Evolutionary conservation across 2,113 vertebrate genomes (phyloP), one percentile per base, ranked within the genome.

Genomic region (Oceanodroma tethys): DNA sequence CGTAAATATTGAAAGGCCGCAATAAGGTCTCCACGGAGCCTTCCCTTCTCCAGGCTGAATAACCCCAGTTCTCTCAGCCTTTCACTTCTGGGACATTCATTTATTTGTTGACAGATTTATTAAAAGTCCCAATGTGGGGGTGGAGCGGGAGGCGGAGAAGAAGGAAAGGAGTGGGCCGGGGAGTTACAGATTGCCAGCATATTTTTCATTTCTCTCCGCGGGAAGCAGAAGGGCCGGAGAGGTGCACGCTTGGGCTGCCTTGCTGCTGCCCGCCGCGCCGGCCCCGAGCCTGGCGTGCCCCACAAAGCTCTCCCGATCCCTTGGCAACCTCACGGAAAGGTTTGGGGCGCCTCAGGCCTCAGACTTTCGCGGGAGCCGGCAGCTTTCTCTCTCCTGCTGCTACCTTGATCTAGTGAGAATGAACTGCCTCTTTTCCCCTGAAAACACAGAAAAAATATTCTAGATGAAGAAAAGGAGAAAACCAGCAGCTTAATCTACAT

Each of bases 1-100:
- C 14, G 15, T 7, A 17, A 53, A 16, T 2, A 16, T 0, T 14
- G n/a, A 5, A 34, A 83, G 43, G 55, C 3, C 8, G 5, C 22
- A 22, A 7, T 13, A 22, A 58, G 13, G 5, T 58, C 16, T 68
- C 34, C 48, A 34, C 3, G 8, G 11, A 63, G 60, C 55, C 40
- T 9, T 15, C n/a, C 27, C 11, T 36, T 10, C 58, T 25, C 4
- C 9, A 43, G 63, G 34, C 23, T 59, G 86, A 63, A 18, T 30
- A 63, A 4, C 1, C 34, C 55, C 55, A 43, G 40, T 76, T 86
- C 67, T 13, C 67, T n/a, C 56, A 30, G 74, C 70, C 58, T 50
- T 42, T 6, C 27, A 6, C 65, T 81, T 8, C 7, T 60, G 62
- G 81, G 92, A 80, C 67, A 48, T 43, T 65, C 52, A 32, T 67